Base-by-base conservation (phyloP, 2,888 invertebrate genomes). In the Drepana falcataria region DNA sequence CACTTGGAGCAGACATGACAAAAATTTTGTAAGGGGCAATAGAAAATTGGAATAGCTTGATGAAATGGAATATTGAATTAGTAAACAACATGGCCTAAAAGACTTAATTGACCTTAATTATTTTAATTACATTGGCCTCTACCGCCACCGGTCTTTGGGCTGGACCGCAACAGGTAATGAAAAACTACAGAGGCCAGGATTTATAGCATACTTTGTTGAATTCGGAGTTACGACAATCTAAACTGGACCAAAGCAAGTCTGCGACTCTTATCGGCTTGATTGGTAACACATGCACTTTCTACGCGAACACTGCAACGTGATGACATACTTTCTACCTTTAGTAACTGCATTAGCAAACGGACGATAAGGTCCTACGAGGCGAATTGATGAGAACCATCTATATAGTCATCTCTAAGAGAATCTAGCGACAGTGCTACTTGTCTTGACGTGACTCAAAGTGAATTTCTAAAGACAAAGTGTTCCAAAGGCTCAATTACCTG, bases 401-500 rank as follows among this genome's bases (percentile, higher is more conserved):
- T 1, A 40, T 40, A 40, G 2, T 0, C 40, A 40, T 40, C 4
- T 40, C 40, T 40, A 40, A 2, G 40, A 40, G 3, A 44, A 44
- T 44, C 44, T 44, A 44, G 9, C 6, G 21, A 21, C 3, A 44
- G 44, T 9, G 44, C 44, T 44, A 44, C 37, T 3, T 37, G 53
- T 56, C 59, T 55, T 35, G 58, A 56, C 56, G 64, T 55, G 57
- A 69, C 57, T 57, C 52, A 52, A 55, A 51, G 53, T 59, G 56
- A 55, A 54, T 53, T 49, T 47, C 21, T 21, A 21, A 21, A 21
- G 21, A 21, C 21, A 53, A 59, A 58, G 54, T 48, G 49, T 40
- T 33, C 49, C 6, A 37, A n/a, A 9, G 7, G 6, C 56, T 56
- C 53, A 64, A 65, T 82, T 81, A 82, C 81, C 80, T 81, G 74